Evolutionary conservation across 2,888 invertebrate genomes (phyloP).

Genomic region (Brachyptera risi): DNA sequence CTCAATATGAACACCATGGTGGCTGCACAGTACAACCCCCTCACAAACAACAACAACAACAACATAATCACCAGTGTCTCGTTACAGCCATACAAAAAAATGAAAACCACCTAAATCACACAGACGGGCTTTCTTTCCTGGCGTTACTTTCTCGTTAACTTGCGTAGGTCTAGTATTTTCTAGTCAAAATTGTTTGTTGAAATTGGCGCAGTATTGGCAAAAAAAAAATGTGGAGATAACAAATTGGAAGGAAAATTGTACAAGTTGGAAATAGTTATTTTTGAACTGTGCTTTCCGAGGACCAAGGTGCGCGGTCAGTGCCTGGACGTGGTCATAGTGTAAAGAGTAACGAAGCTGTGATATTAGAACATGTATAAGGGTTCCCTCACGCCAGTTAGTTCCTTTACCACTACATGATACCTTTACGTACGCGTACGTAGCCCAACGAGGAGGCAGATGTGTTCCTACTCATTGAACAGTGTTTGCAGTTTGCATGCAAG

Average conservation of each 20-base stretch:
- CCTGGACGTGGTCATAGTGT: conserved; percentile 4
- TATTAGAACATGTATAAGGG: conserved; percentile 2
- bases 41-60: conserved; percentile 45
- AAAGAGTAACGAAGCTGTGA: conserved; percentile 14
- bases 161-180: conserved; percentile 22
- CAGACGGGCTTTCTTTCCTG: too few relatives aligned
- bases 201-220: conserved; percentile 25
- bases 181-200: conserved; percentile 32
- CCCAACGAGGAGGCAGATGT: too few relatives aligned
- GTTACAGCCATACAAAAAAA: conserved; percentile 84
- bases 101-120: conserved; percentile 77
- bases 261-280: conserved; percentile 3
- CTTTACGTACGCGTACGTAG: too few relatives aligned
- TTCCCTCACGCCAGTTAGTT: conserved; percentile 16
- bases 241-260: neutral
- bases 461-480: neutral
- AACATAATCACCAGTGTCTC: conserved; percentile 48
- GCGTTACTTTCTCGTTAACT: too few relatives aligned
- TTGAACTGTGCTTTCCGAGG: conserved; percentile 10
- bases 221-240: conserved; percentile 7
- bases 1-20: conserved; percentile 39
- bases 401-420: conserved; percentile 6
- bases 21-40: conserved; percentile 36
- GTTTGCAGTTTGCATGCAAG: too few relatives aligned
- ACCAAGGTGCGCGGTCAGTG: conserved; percentile 14